These are phyloP conservation scores for Daboia siamensis DNA, from an alignment of 2,113 vertebrate species.

Conservation along the genomic window DNA sequence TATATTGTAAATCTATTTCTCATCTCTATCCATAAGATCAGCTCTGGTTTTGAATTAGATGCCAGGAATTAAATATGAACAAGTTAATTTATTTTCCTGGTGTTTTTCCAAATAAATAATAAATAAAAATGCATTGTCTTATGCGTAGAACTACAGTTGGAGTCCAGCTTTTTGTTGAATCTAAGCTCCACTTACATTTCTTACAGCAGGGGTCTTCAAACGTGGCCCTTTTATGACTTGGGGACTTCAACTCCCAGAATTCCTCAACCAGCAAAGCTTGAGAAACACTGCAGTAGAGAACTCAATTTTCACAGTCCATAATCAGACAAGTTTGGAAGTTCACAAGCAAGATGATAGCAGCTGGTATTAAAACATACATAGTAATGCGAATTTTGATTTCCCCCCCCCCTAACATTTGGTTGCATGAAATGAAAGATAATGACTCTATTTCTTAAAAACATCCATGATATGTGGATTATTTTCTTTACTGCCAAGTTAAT, in stretches of 20 bases:
- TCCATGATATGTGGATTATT: not conserved
- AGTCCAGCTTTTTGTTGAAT: not conserved
- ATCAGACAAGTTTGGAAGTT: no score
- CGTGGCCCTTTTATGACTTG: no score
- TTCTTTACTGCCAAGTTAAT: not conserved
- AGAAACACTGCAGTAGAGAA: no score
- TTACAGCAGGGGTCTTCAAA: no score
- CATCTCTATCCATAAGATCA: not conserved
- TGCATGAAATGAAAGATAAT: not conserved
- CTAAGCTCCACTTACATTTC: no score
- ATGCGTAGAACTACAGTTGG: not conserved
- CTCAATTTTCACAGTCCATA: no score
- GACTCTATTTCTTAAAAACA: not conserved
- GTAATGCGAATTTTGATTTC: no score
- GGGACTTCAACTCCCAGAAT: not conserved
- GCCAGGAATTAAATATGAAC: conserved; percentile 31
- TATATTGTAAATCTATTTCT: not conserved
- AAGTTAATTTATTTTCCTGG: conserved; percentile 33
- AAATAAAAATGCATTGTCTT: not conserved
- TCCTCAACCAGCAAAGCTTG: not conserved
- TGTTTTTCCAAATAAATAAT: conserved; percentile 52
- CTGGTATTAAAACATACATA: no score
- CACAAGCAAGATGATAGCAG: no score
- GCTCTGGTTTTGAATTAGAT: conserved; percentile 4
- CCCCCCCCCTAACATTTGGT: not conserved